Evolutionary conservation across 2,113 vertebrate species (phyloP).

Genomic region (Toxotes jaculatrix): DNA sequence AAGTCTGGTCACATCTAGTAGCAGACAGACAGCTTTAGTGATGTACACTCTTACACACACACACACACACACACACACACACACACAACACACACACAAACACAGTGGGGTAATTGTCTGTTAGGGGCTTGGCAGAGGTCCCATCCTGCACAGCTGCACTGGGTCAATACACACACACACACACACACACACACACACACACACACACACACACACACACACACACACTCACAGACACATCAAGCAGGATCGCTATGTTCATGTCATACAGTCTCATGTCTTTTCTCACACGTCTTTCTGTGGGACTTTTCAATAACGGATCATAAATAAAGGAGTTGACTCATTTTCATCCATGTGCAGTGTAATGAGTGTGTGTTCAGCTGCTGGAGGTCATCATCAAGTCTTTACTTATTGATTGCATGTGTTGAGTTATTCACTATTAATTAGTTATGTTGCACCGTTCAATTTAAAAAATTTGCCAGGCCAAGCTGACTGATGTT

Average conservation of each 20-base stretch:
- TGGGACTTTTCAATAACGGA: constrained; percentile 22
- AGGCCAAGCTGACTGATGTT: background rate
- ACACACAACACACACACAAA: constrained; percentile 43
- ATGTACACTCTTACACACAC: constrained; percentile 52
- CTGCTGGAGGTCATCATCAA: constrained; percentile 13
- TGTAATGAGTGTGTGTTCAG: constrained; percentile 41
- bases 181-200: constrained; percentile 43
- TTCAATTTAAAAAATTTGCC: background rate
- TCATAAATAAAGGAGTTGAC: constrained; percentile 6
- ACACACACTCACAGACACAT: constrained; percentile 29
- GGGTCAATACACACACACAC: constrained; percentile 63
- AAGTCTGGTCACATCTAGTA: constrained; percentile 78
- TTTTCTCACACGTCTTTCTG: constrained; percentile 34
- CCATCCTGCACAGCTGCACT: constrained; percentile 79
- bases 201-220: constrained; percentile 55
- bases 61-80: constrained; percentile 41
- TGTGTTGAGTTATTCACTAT: background rate
- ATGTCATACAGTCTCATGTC: constrained; percentile 37
- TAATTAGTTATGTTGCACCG: background rate
- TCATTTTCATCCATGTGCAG: background rate
- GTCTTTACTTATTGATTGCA: background rate
- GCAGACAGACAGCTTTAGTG: constrained; percentile 72
- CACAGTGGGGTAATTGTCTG: constrained; percentile 81
- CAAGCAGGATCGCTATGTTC: constrained; percentile 22
- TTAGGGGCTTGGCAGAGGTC: constrained; percentile 77